These are phyloP conservation scores for Sinocyclocheilus grahami DNA, from an alignment of 2,113 vertebrate species.

Conservation along the genomic window DNA sequence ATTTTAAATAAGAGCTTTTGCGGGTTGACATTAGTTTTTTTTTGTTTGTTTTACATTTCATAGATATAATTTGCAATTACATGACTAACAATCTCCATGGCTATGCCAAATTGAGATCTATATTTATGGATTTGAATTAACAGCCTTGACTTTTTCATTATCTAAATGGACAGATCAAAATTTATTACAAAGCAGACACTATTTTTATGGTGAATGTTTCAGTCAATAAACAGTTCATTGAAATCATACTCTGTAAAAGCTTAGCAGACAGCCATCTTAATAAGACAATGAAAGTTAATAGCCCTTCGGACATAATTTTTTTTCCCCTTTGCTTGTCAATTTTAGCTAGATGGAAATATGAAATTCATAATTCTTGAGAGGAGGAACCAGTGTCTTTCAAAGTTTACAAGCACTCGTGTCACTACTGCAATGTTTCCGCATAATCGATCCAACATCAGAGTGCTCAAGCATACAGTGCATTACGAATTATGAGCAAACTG, in stretches of 20 bases:
- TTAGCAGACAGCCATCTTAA: slow-evolving; percentile 34
- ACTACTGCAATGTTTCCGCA: slow-evolving; percentile 8
- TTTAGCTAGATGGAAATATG: slow-evolving; percentile 31
- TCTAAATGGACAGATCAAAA: slow-evolving; percentile 54
- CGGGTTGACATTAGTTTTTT: not conserved
- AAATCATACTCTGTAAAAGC: slow-evolving; percentile 30
- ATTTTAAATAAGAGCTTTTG: not conserved
- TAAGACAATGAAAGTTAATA: slow-evolving; percentile 49
- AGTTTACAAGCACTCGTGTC: slow-evolving; percentile 49
- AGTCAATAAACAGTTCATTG: slow-evolving; percentile 59
- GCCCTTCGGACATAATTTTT: slow-evolving; percentile 32
- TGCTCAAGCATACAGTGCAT: not conserved
- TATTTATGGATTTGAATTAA: slow-evolving; percentile 29
- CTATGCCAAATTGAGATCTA: slow-evolving; percentile 35
- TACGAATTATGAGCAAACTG: slow-evolving; percentile 15
- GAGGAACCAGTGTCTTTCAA: slow-evolving; percentile 3
- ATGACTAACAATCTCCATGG: not conserved
- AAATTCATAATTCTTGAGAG: slow-evolving; percentile 44
- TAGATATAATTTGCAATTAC: not conserved
- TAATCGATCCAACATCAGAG: not conserved
- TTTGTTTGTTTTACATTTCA: not conserved
- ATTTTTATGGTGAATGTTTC: slow-evolving; percentile 56
- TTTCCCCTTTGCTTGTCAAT: slow-evolving; percentile 37
- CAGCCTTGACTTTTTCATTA: slow-evolving; percentile 47
- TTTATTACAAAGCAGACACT: slow-evolving; percentile 44